Evolutionary conservation across 2,797 vertebrate species (phyloP).

Genomic region (Esox lucius): DNA sequence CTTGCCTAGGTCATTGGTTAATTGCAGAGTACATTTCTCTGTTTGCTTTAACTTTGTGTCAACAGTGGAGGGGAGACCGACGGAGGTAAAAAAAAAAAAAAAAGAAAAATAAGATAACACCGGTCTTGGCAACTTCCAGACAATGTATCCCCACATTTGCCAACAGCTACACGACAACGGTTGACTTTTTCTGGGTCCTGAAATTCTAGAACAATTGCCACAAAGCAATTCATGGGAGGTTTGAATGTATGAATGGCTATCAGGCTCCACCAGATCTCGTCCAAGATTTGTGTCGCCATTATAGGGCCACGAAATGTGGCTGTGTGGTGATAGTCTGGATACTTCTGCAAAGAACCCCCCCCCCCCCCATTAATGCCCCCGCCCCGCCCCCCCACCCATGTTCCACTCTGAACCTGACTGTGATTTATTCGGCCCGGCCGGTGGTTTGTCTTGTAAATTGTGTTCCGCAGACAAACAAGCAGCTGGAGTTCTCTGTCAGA

Average conservation of each 20-base stretch:
- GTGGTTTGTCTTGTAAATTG: constrained; percentile 36
- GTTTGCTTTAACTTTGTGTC: constrained; percentile 44
- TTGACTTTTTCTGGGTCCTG: constrained; percentile 13
- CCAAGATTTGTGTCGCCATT: not conserved
- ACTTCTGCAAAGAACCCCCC: not conserved
- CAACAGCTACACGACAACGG: constrained; percentile 22
- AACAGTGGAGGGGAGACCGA: constrained; percentile 27
- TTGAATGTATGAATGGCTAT: not conserved
- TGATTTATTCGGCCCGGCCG: constrained; percentile 23
- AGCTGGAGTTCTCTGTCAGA: constrained; percentile 31
- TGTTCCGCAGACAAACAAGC: constrained; percentile 39
- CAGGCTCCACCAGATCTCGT: not conserved
- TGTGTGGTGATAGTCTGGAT: not conserved
- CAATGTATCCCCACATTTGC: constrained; percentile 8
- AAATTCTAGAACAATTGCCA: not conserved
- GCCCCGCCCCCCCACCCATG: not conserved
- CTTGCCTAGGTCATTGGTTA: constrained; percentile 47
- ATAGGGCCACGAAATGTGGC: not conserved
- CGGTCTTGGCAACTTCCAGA: constrained; percentile 18
- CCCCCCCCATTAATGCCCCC: no score
- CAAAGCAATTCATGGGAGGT: not conserved
- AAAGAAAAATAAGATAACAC: not conserved
- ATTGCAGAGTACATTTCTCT: constrained; percentile 50
- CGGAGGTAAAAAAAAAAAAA: constrained; percentile 2
- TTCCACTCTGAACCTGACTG: not conserved